phyloP scores from a whole-genome alignment of 2,113 vertebrate species.

The Otocyon megalotis region DNA sequence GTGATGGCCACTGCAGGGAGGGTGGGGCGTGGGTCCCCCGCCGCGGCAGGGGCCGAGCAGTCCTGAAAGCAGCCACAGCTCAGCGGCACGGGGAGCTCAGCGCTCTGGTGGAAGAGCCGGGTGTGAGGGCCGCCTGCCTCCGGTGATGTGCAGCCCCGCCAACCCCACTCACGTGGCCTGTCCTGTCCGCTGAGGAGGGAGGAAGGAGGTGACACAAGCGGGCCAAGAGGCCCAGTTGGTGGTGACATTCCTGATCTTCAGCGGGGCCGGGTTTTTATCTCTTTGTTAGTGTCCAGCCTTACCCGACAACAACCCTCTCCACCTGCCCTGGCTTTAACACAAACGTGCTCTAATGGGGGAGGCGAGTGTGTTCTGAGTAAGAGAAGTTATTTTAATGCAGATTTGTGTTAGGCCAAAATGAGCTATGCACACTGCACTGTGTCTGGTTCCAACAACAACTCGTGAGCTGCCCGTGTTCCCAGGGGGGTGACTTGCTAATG shows the following conservation, averaged over 20 bases:
- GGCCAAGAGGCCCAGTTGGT: neutral
- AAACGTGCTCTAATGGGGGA: neutral
- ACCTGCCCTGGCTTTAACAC: too few relatives aligned
- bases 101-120: accelerated
- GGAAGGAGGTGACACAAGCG: neutral
- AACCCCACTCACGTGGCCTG: neutral
- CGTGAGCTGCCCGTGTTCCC: neutral
- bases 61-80: neutral
- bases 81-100: accelerated
- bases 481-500: accelerated
- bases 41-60: accelerated
- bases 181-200: neutral
- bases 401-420: neutral
- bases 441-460: neutral
- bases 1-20: neutral
- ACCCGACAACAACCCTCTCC: too few relatives aligned
- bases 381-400: neutral
- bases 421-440: accelerated
- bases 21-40: too few relatives aligned
- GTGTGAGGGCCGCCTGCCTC: neutral
- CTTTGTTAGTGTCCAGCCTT: accelerated
- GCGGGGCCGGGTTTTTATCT: accelerated
- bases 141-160: neutral
- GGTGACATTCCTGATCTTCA: neutral
- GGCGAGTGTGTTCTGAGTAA: neutral